These are phyloP conservation scores for Tarsius wallacei DNA, from an alignment of 2,797 vertebrate species.

Conservation along the genomic window DNA sequence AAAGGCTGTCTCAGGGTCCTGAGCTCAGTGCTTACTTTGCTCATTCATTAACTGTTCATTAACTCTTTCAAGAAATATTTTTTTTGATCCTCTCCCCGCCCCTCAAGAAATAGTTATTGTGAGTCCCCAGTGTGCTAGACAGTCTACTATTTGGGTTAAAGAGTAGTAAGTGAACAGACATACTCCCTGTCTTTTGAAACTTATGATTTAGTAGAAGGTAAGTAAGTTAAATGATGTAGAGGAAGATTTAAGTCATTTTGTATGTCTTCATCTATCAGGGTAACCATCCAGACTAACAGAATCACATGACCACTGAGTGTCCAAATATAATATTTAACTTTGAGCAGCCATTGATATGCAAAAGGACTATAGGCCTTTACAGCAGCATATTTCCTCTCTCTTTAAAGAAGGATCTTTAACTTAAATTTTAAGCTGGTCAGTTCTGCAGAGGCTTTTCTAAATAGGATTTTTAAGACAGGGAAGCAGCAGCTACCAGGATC, in stretches of 20 bases:
- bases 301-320: background rate
- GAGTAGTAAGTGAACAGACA: background rate
- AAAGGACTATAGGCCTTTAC: background rate
- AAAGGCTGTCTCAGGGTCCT: background rate
- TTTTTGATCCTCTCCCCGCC: no score
- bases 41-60: background rate
- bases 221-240: background rate
- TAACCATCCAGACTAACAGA: background rate
- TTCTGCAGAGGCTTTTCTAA: constrained; percentile 21
- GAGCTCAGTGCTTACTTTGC: background rate
- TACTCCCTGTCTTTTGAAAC: background rate
- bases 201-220: background rate
- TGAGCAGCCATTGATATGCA: background rate
- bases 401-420: background rate
- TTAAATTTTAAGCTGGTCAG: background rate
- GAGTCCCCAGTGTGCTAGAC: background rate
- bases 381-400: background rate
- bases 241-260: background rate
- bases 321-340: background rate
- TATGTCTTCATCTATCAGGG: background rate
- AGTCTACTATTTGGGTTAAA: background rate
- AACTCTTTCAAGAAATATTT: background rate
- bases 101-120: background rate
- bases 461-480: background rate
- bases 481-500: background rate